phyloP scores from a whole-genome alignment of 2,888 invertebrate species.

The Heliconius sara region DNA sequence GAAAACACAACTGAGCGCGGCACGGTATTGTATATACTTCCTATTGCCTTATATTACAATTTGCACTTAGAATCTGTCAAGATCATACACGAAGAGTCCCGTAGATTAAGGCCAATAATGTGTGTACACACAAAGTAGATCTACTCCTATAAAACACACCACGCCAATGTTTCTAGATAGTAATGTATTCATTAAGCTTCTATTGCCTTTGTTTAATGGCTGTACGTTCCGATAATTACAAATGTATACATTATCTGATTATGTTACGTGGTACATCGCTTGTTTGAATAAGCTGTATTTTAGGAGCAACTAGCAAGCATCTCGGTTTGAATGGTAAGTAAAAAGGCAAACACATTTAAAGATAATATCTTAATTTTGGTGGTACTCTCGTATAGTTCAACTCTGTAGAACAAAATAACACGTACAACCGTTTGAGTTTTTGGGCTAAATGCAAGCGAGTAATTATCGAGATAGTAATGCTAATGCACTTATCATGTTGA shows the following conservation, averaged over 20 bases:
- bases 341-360: slow-evolving; percentile 71
- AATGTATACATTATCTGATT: slow-evolving; percentile 68
- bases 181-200: slow-evolving; percentile 44
- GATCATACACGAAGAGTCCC: slow-evolving; percentile 44
- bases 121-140: no score
- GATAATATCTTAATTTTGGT: slow-evolving; percentile 53
- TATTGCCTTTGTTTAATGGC: slow-evolving; percentile 54
- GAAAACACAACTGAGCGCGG: slow-evolving; percentile 56
- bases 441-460: slow-evolving; percentile 82
- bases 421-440: slow-evolving; percentile 62
- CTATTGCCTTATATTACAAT: slow-evolving; percentile 50
- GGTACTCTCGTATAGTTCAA: slow-evolving; percentile 53
- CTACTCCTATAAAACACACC: slow-evolving; percentile 28
- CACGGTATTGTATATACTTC: slow-evolving; percentile 37
- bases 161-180: slow-evolving; percentile 32
- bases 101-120: slow-evolving; percentile 43
- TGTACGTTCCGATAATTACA: slow-evolving; percentile 64
- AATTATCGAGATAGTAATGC: slow-evolving; percentile 84
- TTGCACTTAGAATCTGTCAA: slow-evolving; percentile 44
- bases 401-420: slow-evolving; percentile 71
- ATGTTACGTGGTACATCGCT: slow-evolving; percentile 64
- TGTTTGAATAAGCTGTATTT: slow-evolving; percentile 64
- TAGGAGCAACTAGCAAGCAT: slow-evolving; percentile 54
- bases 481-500: slow-evolving; percentile 83
- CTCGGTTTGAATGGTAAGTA: slow-evolving; percentile 72